Conservation (phyloP, 1,140 invertebrate species). For the Calosoma granatense region DNA sequence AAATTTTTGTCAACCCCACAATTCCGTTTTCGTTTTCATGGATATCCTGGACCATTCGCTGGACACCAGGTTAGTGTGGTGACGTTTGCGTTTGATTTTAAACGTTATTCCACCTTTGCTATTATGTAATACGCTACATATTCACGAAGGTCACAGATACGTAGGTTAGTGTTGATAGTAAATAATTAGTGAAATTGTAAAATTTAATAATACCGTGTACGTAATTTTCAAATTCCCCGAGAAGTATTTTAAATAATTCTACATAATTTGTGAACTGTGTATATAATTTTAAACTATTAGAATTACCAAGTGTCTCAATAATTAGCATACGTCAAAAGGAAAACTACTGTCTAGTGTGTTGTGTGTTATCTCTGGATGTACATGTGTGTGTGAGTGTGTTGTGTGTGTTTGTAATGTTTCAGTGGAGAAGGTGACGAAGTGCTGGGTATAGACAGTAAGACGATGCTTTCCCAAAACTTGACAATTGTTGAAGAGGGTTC, state of each 20-base stretch:
- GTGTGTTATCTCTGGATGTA: too few species aligned
- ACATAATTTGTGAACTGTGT: too few species aligned
- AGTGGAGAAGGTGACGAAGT: conserved; percentile 26
- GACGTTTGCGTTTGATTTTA: background rate
- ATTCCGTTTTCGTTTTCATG: conserved; percentile 20
- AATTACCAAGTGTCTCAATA: too few species aligned
- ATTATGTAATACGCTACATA: conserved; percentile 26
- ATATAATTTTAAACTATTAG: too few species aligned
- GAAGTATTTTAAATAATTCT: too few species aligned
- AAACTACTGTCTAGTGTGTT: too few species aligned
- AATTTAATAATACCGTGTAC: too few species aligned
- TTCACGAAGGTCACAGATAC: conserved; percentile 26
- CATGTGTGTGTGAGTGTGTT: conserved; percentile 5
- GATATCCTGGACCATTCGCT: conserved; percentile 30
- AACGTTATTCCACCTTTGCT: conserved; percentile 2
- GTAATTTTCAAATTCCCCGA: too few species aligned
- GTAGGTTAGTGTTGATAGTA: conserved; percentile 16
- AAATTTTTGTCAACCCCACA: conserved; percentile 24
- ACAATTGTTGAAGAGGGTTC: conserved; percentile 24
- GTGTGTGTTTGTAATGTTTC: too few species aligned
- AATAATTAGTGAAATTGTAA: too few species aligned
- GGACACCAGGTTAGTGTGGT: conserved; percentile 24
- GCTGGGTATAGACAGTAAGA: conserved; percentile 17
- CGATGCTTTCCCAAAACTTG: conserved; percentile 25
- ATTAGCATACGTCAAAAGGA: too few species aligned